A percentile compares a stretch with the other conserved stretches of the same genome.
Conservation (phyloP, 2,797 vertebrate species). For the Micromesistius poutassou region DNA sequence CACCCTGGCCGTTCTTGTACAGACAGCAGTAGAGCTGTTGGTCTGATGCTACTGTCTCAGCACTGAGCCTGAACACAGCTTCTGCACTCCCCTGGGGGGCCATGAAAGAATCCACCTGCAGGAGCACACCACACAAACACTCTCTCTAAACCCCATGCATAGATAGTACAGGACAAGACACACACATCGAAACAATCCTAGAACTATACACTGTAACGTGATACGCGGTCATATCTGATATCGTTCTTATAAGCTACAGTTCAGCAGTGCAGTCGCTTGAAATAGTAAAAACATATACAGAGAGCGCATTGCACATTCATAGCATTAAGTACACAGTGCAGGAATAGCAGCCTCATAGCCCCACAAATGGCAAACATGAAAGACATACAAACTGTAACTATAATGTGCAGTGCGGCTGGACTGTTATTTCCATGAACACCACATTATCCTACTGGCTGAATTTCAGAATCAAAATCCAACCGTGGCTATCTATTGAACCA, state of each 20-base stretch:
- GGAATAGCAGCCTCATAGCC: background rate
- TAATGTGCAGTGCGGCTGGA: no score
- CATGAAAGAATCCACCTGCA: slow-evolving; percentile 46
- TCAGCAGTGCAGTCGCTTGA: background rate
- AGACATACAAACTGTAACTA: no score
- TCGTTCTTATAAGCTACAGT: no score
- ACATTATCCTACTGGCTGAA: no score
- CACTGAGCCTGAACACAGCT: slow-evolving; percentile 47
- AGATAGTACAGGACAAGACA: background rate
- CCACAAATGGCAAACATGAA: background rate
- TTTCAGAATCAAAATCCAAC: background rate
- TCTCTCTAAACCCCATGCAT: no score
- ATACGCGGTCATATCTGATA: no score
- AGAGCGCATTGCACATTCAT: background rate
- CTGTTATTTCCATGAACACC: no score
- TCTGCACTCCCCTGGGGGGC: slow-evolving; percentile 15
- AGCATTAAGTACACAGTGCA: background rate
- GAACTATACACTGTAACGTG: no score
- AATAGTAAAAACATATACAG: background rate
- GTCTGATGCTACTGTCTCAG: slow-evolving; percentile 4
- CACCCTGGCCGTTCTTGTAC: slow-evolving; percentile 41
- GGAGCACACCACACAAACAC: background rate
- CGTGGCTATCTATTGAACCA: background rate
- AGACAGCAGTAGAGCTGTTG: slow-evolving; percentile 57
- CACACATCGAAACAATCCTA: no score